Base-by-base conservation (phyloP, 2,888 invertebrate species). In the Latrodectus hesperus region DNA sequence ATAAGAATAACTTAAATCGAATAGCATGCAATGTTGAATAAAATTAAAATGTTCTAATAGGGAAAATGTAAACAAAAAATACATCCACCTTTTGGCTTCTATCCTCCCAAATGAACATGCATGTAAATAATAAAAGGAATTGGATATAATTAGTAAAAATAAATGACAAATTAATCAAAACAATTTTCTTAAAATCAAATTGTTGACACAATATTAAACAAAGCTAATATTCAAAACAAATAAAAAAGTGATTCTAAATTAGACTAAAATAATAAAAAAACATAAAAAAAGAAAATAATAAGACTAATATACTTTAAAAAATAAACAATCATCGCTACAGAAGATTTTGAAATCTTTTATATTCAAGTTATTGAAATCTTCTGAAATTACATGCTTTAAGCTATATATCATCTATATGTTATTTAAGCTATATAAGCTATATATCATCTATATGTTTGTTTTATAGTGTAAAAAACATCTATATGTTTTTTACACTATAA, bases 121-220 rank as follows among this genome's bases (percentile, higher is more conserved):
- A 67, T 88, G 88, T 49, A 88, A 88, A 83, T 74, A 83, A 88
- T 64, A 88, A 82, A 79, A 64, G 76, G 70, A 83, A 81, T 67
- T 16, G 26, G 60, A 79, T 68, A 75, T 10, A 68, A 83, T 83
- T 88, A 91, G 92, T 93, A 93, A 92, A 92, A 92, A 67, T 38
- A 73, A 73, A 38, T 71, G n/a, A 71, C 49, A 12, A 26, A 38
- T 38, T 38, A 38, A 38, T 38, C 38, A 38, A 38, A 38, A 38
- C 38, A 38, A 38, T 38, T 38, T 38, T 38, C 38, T 38, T 38
- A 38, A 38, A 38, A 38, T 38, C 38, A 38, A 38, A 38, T 38
- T 38, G 38, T 38, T 38, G 38, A 38, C 38, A 38, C 38, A 38
- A 38, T 38, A 49, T 14, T n/a, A 71, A 12, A 26, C 4, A 71